Percentiles rank a stretch among this genome's conserved stretches.
Evolutionary conservation across 2,113 vertebrate genomes (phyloP).

Genomic region (Calonectris borealis): DNA sequence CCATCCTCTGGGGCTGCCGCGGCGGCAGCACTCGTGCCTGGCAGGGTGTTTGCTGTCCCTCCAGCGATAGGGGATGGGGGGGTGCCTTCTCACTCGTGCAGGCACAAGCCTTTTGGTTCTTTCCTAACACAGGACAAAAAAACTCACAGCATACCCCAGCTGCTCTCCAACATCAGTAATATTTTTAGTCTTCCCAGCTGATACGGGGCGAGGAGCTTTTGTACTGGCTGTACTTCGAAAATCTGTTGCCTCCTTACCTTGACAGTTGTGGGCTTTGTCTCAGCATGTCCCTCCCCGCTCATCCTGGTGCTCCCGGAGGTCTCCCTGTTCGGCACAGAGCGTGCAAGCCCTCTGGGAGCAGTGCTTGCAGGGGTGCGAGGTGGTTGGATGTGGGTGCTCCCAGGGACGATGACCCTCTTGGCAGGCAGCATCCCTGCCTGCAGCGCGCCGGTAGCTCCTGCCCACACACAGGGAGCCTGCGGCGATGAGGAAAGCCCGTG

Average conservation of each 20-base stretch:
- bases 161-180: not conserved
- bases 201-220: not conserved
- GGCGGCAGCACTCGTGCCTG: not conserved
- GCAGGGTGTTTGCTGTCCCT: not conserved
- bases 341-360: not conserved
- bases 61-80: not conserved
- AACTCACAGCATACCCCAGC: not conserved
- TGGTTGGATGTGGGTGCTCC: not conserved
- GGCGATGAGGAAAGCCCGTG: not conserved
- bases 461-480: not conserved
- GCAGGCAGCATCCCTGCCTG: not conserved
- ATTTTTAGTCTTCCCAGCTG: not conserved
- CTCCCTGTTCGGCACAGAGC: fast-evolving
- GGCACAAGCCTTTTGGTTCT: not conserved
- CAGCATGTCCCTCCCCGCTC: not conserved
- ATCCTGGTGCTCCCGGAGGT: not conserved
- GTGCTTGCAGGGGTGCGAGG: not conserved
- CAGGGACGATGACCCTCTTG: not conserved
- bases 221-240: not conserved
- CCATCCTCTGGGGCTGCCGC: no score
- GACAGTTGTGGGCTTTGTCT: not conserved
- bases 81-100: not conserved
- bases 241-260: not conserved
- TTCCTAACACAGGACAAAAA: not conserved
- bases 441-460: fast-evolving